Percentiles rank a stretch among this genome's conserved stretches.
Conservation (phyloP, 2,113 vertebrate genomes). For the Catharus minimus region DNA sequence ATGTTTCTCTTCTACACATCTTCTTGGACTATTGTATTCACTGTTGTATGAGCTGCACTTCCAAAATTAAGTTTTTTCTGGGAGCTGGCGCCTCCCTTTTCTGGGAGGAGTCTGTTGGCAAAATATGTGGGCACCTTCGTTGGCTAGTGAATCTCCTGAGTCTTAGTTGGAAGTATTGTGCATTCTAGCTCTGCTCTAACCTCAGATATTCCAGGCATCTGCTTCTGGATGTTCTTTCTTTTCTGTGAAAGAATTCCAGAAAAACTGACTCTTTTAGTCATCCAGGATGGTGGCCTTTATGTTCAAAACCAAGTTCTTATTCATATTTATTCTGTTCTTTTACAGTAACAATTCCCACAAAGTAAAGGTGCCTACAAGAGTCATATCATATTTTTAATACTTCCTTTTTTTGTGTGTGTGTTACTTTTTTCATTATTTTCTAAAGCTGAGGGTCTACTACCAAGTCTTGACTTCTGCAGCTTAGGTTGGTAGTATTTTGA, state of each 20-base stretch:
- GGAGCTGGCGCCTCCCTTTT: background rate
- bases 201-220: background rate
- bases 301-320: background rate
- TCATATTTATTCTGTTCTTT: background rate
- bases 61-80: background rate
- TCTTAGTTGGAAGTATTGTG: background rate
- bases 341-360: background rate
- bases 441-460: background rate
- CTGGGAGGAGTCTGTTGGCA: background rate
- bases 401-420: fast-evolving
- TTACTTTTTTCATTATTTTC: background rate
- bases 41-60: background rate
- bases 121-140: background rate
- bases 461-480: background rate
- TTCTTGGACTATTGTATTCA: background rate
- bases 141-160: background rate
- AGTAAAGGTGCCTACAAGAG: background rate
- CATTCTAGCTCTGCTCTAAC: background rate
- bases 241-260: background rate
- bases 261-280: background rate
- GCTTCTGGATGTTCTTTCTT: background rate
- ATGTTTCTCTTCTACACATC: background rate
- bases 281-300: background rate
- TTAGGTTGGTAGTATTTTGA: background rate
- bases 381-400: background rate